phyloP scores from a whole-genome alignment of 92 coral and sea anemone genomes.

The Palythoa caribaeorum region DNA sequence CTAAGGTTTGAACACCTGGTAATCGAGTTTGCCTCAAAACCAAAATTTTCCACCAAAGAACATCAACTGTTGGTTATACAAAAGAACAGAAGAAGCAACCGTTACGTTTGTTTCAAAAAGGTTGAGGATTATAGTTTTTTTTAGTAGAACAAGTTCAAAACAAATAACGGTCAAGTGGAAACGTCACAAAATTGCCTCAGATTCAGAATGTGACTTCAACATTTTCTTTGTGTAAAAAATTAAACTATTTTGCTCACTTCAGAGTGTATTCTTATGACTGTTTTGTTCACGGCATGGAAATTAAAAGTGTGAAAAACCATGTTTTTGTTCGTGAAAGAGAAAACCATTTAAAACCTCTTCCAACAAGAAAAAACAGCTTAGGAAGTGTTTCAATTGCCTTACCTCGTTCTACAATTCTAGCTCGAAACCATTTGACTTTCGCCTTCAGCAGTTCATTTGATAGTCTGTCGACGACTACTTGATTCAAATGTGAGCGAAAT shows the following conservation, averaged over 20 bases:
- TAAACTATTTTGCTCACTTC: constrained; percentile 7
- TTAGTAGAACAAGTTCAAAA: not conserved
- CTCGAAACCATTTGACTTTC: not conserved
- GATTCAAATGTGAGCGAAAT: not conserved
- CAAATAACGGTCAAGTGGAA: not conserved
- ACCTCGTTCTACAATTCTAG: constrained; percentile 29
- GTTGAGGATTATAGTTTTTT: not conserved
- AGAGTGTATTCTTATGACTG: not conserved
- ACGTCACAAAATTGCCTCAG: not conserved
- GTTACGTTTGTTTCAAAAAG: constrained; percentile 1
- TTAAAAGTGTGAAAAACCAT: not conserved
- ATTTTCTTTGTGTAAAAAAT: not conserved
- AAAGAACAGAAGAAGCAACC: constrained; percentile 13
- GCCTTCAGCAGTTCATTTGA: constrained; percentile 19
- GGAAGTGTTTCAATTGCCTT: not conserved
- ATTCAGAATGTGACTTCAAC: not conserved
- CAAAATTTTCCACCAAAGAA: not conserved
- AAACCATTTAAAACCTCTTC: not conserved
- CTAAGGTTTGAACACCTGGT: constrained; percentile 12
- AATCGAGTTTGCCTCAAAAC: constrained; percentile 14
- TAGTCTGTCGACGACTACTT: constrained; percentile 8
- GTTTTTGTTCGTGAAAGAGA: not conserved
- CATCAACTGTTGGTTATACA: not conserved
- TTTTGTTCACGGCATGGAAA: not conserved
- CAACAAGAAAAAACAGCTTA: not conserved